A percentile compares a stretch with the other conserved stretches of the same genome.
phyloP scores from a whole-genome alignment of 1,140 invertebrate genomes.

The Diabrotica undecimpunctata region DNA sequence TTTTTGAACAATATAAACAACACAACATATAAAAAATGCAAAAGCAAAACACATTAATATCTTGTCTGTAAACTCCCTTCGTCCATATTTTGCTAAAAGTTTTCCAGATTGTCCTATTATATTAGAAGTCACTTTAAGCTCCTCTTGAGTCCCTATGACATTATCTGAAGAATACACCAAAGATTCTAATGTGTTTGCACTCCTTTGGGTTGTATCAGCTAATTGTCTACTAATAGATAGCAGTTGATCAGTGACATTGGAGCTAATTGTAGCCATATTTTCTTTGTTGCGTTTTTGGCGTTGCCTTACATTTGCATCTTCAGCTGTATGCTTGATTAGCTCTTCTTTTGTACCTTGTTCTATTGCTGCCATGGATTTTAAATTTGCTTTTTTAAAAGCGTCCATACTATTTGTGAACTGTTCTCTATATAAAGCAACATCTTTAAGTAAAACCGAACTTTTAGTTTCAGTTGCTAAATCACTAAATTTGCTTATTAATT shows the following conservation, averaged over 20 bases:
- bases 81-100: constrained; percentile 88
- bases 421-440: constrained; percentile 65
- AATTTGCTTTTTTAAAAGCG: constrained; percentile 75
- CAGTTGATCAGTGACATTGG: constrained; percentile 77
- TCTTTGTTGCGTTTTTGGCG: constrained; percentile 64
- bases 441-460: constrained; percentile 57
- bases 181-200: constrained; percentile 79
- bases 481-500: constrained; percentile 64
- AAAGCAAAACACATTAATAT: constrained; percentile 86
- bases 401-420: constrained; percentile 65
- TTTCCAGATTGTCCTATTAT: constrained; percentile 85
- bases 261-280: constrained; percentile 61
- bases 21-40: constrained; percentile 86
- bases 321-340: constrained; percentile 57
- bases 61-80: constrained; percentile 93
- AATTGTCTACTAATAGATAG: constrained; percentile 76
- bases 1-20: constrained; percentile 88
- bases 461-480: constrained; percentile 63
- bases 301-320: constrained; percentile 56
- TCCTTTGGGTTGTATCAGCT: constrained; percentile 78
- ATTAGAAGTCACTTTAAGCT: constrained; percentile 80
- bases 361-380: constrained; percentile 68
- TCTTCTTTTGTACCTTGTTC: constrained; percentile 70
- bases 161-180: constrained; percentile 66
- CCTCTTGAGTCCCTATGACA: constrained; percentile 71